Conservation (phyloP, 1,140 invertebrate genomes). For the roundworm (Caenorhabditis elegans) region WBcel235 BX284605.5:13269001-13269500, state of each 20-base stretch:
- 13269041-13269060: no score
- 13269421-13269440: no score
- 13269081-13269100: no score
- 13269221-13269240: constrained; percentile 3
- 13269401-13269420: not conserved
- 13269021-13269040: no score
- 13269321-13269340: not conserved
- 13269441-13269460: not conserved
- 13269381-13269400: not conserved
- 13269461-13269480: not conserved
- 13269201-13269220: not conserved
- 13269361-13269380: not conserved
- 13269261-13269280: not conserved
- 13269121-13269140: no score
- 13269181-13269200: not conserved
- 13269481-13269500: not conserved
- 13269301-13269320: not conserved
- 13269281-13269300: not conserved
- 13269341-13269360: not conserved
- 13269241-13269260: no score
- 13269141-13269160: not conserved
- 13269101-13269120: no score
- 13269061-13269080: no score
- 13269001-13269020: no score
- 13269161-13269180: not conserved